These are phyloP conservation scores for Tenthredo livida DNA, from an alignment of 2,888 invertebrate genomes.

Conservation along the genomic window DNA sequence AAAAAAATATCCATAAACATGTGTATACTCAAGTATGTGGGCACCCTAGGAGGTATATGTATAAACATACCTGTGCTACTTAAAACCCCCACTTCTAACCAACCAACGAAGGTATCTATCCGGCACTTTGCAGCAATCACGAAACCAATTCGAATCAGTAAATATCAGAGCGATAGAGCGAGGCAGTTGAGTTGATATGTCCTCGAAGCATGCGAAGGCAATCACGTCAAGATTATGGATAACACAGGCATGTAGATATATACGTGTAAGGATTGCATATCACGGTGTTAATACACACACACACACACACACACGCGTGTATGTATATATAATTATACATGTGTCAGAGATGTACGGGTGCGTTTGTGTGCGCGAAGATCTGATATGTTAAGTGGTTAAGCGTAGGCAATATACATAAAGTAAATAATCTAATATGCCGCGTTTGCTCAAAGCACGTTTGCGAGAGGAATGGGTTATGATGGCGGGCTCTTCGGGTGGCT, in stretches of 20 bases:
- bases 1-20: background rate
- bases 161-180: conserved; percentile 66
- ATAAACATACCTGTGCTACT: background rate
- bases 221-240: conserved; percentile 49
- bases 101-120: conserved; percentile 55
- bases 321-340: too few relatives aligned
- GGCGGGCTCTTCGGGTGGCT: conserved; percentile 14
- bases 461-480: conserved; percentile 42
- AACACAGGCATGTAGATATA: background rate
- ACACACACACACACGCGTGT: too few relatives aligned
- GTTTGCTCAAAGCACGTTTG: conserved; percentile 40
- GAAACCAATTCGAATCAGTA: conserved; percentile 76
- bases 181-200: conserved; percentile 68
- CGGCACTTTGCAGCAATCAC: conserved; percentile 72
- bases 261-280: background rate
- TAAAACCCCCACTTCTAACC: background rate
- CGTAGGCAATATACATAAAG: conserved; percentile 47
- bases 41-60: background rate
- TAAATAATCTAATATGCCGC: conserved; percentile 52
- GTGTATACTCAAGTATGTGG: background rate
- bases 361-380: conserved; percentile 38
- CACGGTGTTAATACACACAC: background rate
- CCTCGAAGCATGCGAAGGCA: conserved; percentile 74
- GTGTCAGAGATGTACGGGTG: background rate
- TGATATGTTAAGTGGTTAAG: conserved; percentile 50